These are phyloP conservation scores for Darevskia nairensis DNA, from an alignment of 2,797 vertebrate species.

Conservation along the genomic window DNA sequence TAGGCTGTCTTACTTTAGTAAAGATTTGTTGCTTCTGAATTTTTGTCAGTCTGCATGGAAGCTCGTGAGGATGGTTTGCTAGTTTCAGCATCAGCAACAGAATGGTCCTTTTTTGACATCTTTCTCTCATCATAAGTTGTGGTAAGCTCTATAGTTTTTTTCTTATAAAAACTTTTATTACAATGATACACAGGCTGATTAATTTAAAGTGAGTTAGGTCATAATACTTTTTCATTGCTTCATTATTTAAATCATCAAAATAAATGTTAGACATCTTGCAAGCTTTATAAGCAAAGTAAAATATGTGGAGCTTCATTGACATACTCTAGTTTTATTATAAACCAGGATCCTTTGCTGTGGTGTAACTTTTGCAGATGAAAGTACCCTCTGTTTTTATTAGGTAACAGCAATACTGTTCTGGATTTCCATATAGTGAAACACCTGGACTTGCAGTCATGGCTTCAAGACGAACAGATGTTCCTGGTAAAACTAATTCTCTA, in stretches of 20 bases:
- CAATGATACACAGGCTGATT: background rate
- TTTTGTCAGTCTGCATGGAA: constrained; percentile 67
- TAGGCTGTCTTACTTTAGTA: background rate
- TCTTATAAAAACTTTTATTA: background rate
- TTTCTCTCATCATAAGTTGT: constrained; percentile 52
- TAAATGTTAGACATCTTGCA: background rate
- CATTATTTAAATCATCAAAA: background rate
- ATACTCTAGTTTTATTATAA: background rate
- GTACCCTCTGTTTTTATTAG: constrained; percentile 68
- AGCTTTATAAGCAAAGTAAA: background rate
- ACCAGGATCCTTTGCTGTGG: background rate
- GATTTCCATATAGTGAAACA: constrained; percentile 64
- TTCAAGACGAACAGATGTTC: constrained; percentile 75
- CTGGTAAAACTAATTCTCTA: constrained; percentile 71
- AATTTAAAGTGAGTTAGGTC: background rate
- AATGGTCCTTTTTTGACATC: constrained; percentile 61
- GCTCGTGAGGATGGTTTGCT: constrained; percentile 47
- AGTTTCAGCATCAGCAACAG: constrained; percentile 56
- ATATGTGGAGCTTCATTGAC: background rate
- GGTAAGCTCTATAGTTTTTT: constrained; percentile 59
- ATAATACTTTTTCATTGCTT: background rate
- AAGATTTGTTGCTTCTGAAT: constrained; percentile 38
- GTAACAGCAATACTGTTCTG: constrained; percentile 61
- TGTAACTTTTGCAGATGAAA: constrained; percentile 46
- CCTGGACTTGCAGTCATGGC: constrained; percentile 70